phyloP scores from a whole-genome alignment of 2,113 vertebrate species.

The Phrynosoma blainvillii region DNA sequence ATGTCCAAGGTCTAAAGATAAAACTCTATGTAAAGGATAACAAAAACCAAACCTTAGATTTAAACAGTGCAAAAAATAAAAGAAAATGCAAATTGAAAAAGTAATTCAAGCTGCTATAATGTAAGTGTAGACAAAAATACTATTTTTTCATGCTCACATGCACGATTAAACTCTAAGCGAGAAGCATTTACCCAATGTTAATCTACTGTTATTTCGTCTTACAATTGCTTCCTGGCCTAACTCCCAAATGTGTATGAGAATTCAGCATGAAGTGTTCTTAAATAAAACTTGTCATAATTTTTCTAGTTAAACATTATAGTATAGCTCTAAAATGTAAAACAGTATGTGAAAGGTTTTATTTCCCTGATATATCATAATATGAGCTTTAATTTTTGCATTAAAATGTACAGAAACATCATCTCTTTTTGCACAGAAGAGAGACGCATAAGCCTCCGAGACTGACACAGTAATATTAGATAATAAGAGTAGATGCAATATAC shows the following conservation, averaged over 20 bases:
- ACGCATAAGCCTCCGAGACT: neutral
- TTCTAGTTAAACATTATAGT: conserved; percentile 6
- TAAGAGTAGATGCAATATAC: neutral
- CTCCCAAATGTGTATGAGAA: neutral
- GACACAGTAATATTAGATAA: conserved; percentile 6
- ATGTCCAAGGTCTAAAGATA: neutral
- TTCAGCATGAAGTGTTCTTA: conserved; percentile 18
- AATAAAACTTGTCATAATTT: conserved; percentile 3
- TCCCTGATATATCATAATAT: conserved; percentile 11
- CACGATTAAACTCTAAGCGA: neutral
- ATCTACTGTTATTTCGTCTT: conserved; percentile 8
- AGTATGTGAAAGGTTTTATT: conserved; percentile 6
- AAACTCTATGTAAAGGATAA: conserved; percentile 24
- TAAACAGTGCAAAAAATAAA: conserved; percentile 35
- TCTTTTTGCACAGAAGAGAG: neutral
- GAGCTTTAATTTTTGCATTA: conserved; percentile 14
- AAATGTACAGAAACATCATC: neutral
- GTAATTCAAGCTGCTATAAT: neutral
- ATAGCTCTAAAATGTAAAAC: conserved; percentile 14
- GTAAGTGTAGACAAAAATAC: conserved; percentile 27
- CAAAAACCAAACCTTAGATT: conserved; percentile 39
- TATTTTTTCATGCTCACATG: neutral
- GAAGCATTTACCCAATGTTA: neutral
- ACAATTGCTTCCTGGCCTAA: conserved; percentile 38
- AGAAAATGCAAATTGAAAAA: conserved; percentile 12